Conservation (phyloP, 1,140 invertebrate genomes). For the Lordiphosa collinella region DNA sequence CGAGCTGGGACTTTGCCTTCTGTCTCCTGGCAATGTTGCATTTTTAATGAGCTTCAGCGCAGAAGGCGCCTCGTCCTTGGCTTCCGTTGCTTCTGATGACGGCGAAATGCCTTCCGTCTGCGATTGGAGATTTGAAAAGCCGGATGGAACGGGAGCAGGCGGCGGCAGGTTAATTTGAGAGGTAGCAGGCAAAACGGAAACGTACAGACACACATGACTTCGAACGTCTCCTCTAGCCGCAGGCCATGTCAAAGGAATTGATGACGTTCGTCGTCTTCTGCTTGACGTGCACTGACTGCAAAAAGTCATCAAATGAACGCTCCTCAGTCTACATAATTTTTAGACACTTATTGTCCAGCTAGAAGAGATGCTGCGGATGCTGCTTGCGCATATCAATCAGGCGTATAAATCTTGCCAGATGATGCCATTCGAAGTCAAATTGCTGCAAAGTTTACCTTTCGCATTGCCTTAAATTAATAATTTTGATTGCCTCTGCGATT, state of each 20-base stretch:
- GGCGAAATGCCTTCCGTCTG: slow-evolving; percentile 50
- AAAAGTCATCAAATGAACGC: slow-evolving; percentile 28
- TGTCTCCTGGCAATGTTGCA: slow-evolving; percentile 32
- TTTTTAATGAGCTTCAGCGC: slow-evolving; percentile 59
- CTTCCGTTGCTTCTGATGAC: slow-evolving; percentile 51
- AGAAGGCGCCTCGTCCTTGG: slow-evolving; percentile 42
- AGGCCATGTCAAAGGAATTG: slow-evolving; percentile 66
- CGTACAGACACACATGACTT: slow-evolving; percentile 34
- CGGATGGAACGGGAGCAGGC: background rate
- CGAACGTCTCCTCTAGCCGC: slow-evolving; percentile 25
- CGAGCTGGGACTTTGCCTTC: slow-evolving; percentile 11
- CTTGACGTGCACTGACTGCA: slow-evolving; percentile 59
- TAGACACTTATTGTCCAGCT: slow-evolving; percentile 23
- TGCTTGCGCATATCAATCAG: slow-evolving; percentile 55
- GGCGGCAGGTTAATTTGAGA: slow-evolving; percentile 49
- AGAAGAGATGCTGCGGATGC: background rate
- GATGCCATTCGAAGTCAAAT: slow-evolving; percentile 25
- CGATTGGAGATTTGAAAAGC: slow-evolving; percentile 52
- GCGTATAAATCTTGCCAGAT: slow-evolving; percentile 38
- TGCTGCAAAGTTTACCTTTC: slow-evolving; percentile 38
- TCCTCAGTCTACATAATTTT: slow-evolving; percentile 27
- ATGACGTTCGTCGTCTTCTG: slow-evolving; percentile 48
- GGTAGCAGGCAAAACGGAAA: slow-evolving; percentile 51
- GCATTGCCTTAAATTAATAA: slow-evolving; percentile 45
- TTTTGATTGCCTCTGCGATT: slow-evolving; percentile 42